Conservation (phyloP, 2,113 vertebrate genomes). For the Apaloderma vittatum region DNA sequence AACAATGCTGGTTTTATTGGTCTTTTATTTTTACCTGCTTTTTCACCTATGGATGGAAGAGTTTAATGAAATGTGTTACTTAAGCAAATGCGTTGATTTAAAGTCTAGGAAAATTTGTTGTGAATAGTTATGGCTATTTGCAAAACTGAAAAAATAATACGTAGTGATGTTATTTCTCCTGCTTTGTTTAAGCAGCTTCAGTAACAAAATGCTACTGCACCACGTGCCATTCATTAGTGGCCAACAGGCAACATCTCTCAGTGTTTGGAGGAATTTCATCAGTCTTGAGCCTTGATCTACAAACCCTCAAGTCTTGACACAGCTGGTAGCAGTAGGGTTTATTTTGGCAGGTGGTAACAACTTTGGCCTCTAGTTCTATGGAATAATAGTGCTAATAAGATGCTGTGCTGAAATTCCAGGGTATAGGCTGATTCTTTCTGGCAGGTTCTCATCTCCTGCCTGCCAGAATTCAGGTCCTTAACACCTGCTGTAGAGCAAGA, state of each 20-base stretch:
- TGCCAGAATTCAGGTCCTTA: not conserved
- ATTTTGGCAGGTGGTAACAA: not conserved
- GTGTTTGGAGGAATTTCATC: not conserved
- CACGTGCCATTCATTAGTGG: not conserved
- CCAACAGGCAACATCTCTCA: not conserved
- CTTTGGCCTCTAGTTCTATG: not conserved
- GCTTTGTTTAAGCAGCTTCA: not conserved
- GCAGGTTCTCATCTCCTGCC: not conserved
- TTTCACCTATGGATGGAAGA: not conserved
- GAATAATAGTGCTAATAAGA: slow-evolving; percentile 10
- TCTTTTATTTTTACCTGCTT: not conserved
- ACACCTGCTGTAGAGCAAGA: not conserved
- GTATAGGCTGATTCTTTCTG: not conserved
- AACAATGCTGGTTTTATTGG: not conserved
- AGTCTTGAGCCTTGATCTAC: not conserved
- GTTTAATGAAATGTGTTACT: not conserved
- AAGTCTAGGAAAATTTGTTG: not conserved
- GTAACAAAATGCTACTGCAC: not conserved
- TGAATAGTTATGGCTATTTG: not conserved
- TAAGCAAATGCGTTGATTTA: not conserved
- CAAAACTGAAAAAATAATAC: not conserved
- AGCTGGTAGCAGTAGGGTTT: not conserved
- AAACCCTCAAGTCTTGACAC: not conserved
- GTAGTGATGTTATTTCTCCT: not conserved
- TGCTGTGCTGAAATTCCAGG: not conserved